These are phyloP conservation scores for Drosophila guanche DNA, from an alignment of 1,140 invertebrate genomes.

Conservation along the genomic window DNA sequence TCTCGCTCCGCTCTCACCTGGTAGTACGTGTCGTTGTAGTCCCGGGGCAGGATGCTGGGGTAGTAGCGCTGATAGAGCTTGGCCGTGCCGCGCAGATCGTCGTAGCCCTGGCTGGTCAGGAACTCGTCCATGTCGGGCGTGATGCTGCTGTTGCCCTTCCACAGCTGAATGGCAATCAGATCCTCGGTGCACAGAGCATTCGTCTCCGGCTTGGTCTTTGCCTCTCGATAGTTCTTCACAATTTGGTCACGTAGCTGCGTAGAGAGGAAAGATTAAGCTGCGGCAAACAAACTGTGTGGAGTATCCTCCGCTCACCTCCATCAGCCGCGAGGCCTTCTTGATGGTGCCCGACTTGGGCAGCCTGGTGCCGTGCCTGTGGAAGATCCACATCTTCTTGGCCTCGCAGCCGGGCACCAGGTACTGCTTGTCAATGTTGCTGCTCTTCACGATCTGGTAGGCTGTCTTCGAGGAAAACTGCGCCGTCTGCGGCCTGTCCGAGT, in stretches of 20 bases:
- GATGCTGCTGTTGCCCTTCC: conserved; percentile 86
- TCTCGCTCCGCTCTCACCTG: conserved; percentile 36
- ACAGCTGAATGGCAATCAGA: conserved; percentile 85
- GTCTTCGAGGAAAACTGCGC: conserved; percentile 87
- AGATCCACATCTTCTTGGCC: conserved; percentile 87
- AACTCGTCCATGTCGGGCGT: conserved; percentile 85
- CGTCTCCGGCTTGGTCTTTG: conserved; percentile 60
- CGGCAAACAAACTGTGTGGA: neutral
- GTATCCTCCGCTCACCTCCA: conserved; percentile 70
- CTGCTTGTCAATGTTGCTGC: conserved; percentile 83
- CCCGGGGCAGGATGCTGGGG: conserved; percentile 74
- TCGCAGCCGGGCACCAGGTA: conserved; percentile 86
- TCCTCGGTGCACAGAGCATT: conserved; percentile 86
- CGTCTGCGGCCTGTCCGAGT: conserved; percentile 85
- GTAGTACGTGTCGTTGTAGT: conserved; percentile 64
- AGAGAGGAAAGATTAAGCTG: neutral
- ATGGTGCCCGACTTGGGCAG: conserved; percentile 85
- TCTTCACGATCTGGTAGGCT: conserved; percentile 86
- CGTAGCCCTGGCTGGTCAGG: conserved; percentile 85
- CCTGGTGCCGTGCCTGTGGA: conserved; percentile 87
- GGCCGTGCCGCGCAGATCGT: conserved; percentile 86
- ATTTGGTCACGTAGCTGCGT: conserved; percentile 84
- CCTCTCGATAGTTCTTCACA: conserved; percentile 85
- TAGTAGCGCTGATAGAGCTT: conserved; percentile 86
- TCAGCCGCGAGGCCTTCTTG: conserved; percentile 84